These are phyloP conservation scores for Apus apus DNA, from an alignment of 2,113 vertebrate species.

Conservation along the genomic window DNA sequence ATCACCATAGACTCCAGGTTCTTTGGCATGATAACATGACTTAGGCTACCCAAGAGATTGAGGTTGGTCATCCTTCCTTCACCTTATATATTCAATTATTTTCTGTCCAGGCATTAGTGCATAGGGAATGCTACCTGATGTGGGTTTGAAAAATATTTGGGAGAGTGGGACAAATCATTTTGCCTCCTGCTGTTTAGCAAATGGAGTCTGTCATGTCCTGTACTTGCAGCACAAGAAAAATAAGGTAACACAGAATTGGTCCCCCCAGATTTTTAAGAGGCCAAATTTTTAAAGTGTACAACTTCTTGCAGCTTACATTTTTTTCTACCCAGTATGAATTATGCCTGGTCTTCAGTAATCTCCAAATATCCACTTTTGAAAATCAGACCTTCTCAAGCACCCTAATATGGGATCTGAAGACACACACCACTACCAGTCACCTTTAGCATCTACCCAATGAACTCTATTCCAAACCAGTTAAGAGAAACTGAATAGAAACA, in stretches of 20 bases:
- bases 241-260: not conserved
- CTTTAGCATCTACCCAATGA: not conserved
- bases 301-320: not conserved
- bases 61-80: not conserved
- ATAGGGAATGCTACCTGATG: not conserved
- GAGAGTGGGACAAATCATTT: slow-evolving; percentile 8
- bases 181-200: slow-evolving; percentile 19
- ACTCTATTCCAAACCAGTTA: not conserved
- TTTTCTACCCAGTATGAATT: not conserved
- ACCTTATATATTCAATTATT: not conserved
- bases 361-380: not conserved
- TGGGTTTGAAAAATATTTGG: not conserved
- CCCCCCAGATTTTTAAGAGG: not conserved
- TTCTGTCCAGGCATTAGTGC: not conserved
- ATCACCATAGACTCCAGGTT: not conserved
- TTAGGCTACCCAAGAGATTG: not conserved
- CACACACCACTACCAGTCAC: not conserved
- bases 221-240: not conserved
- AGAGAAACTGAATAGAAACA: not conserved
- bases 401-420: not conserved
- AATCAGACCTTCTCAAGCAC: not conserved
- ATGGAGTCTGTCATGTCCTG: slow-evolving; percentile 52
- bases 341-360: not conserved
- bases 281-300: not conserved
- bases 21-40: not conserved